Percentiles rank a stretch among this genome's conserved stretches.
These are phyloP conservation scores for Holotrichia oblita DNA, from an alignment of 1,140 invertebrate genomes.

Conservation along the genomic window DNA sequence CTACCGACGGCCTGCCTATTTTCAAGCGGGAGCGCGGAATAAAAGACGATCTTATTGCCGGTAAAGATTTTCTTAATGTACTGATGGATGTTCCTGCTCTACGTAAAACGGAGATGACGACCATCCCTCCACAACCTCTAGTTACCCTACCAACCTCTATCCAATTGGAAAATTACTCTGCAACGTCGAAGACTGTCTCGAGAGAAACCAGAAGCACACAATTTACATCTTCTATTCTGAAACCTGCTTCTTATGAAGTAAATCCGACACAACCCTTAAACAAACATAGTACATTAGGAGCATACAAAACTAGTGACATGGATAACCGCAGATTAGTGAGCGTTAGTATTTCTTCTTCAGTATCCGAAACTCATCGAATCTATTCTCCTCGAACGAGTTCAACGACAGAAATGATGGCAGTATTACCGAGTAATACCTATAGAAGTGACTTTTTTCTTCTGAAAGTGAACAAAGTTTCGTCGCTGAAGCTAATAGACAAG, in stretches of 20 bases:
- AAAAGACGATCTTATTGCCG: slow-evolving; percentile 66
- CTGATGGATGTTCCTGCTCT: slow-evolving; percentile 63
- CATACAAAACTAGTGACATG: slow-evolving; percentile 2
- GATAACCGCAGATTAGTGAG: slow-evolving; percentile 53
- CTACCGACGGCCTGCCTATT: slow-evolving; percentile 55
- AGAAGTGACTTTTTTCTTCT: slow-evolving; percentile 57
- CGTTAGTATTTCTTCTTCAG: slow-evolving; percentile 60
- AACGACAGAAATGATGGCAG: neutral
- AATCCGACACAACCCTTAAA: neutral
- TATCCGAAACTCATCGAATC: slow-evolving; percentile 44
- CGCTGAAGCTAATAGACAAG: slow-evolving; percentile 65
- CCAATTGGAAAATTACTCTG: slow-evolving; percentile 27
- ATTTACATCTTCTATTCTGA: neutral
- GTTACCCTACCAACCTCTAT: slow-evolving; percentile 54
- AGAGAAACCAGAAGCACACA: neutral
- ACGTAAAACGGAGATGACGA: slow-evolving; percentile 59
- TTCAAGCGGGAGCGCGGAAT: slow-evolving; percentile 55
- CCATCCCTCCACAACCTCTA: slow-evolving; percentile 47
- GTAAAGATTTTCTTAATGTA: slow-evolving; percentile 68
- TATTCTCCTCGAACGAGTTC: neutral
- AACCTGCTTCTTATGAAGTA: neutral
- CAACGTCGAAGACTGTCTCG: neutral
- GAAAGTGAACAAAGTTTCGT: slow-evolving; percentile 64
- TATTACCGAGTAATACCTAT: neutral
- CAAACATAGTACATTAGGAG: neutral